Conservation (phyloP, 2,113 vertebrate genomes). For the Odocoileus hemionus region DNA sequence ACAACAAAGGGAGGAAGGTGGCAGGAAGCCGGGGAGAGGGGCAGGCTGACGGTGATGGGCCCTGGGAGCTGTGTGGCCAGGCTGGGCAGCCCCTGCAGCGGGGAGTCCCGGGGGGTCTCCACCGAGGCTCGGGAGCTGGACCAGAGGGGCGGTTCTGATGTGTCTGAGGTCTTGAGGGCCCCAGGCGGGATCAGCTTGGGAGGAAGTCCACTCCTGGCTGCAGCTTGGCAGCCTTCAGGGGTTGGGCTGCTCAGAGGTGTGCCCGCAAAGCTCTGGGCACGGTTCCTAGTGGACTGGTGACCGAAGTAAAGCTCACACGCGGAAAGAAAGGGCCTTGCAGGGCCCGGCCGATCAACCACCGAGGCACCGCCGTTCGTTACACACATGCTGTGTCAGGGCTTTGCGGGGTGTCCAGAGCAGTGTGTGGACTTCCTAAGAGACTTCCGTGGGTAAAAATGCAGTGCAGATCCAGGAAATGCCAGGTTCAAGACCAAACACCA, state of each 20-base stretch:
- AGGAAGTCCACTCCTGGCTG: background rate
- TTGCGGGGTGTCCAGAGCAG: background rate
- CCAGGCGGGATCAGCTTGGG: background rate
- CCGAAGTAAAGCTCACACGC: background rate
- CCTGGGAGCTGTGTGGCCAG: background rate
- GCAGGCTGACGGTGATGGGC: background rate
- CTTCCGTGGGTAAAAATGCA: background rate
- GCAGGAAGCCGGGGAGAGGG: background rate
- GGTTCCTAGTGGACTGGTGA: background rate
- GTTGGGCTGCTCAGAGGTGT: background rate
- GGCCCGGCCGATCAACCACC: background rate
- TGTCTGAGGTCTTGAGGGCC: background rate
- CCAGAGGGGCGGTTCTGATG: background rate
- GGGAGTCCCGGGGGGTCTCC: background rate
- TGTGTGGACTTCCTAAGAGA: background rate
- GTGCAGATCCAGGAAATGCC: background rate
- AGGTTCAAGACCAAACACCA: background rate
- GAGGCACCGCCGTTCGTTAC: fast-evolving
- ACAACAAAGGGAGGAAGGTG: constrained; percentile 17
- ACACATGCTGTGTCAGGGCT: background rate
- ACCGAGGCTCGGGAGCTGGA: background rate
- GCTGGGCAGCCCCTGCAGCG: background rate
- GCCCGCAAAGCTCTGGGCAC: background rate
- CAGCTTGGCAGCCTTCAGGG: background rate
- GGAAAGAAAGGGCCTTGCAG: background rate